Evolutionary conservation across 2,888 invertebrate genomes (phyloP), one percentile per base, ranked within the genome.

Genomic region (Dryococelus australis): DNA sequence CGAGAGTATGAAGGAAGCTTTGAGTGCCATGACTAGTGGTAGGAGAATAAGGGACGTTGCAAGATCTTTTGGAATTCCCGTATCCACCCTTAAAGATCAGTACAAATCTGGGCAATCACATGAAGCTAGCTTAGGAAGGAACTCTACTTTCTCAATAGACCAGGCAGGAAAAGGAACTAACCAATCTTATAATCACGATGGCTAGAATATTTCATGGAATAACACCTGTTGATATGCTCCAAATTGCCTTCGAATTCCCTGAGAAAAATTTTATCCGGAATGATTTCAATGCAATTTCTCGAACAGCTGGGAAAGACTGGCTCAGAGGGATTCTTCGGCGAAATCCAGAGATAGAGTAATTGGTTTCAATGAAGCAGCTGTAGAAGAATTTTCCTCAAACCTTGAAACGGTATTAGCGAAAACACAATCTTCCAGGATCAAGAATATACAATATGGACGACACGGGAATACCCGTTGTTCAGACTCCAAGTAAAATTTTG

Each of bases 401-500:
- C 88, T 91, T 53, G 88, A 88, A 88, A 87, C 88, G 27, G 65
- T 91, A 10, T 90, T 90, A 89, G 86, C 88, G 35, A 12, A 90
- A 89, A 86, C 86, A 90, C 81, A 80, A 89, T 26, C 90, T 90
- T 87, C 83, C 87, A 26, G 88, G 90, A 24, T 84, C 89, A 87
- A 87, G 89, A 26, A 90, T 92, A 24, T 93, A 90, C 89, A 93
- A 93, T 89, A 90, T 91, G 85, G 92, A 93, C 86, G 92, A 93
- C 90, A 93, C 92, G 2, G 92, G 92, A 0, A 91, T 93, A 84
- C 90, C 92, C n/a, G n/a, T n/a, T 0, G 92, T 93, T 0, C 92
- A 92, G 90, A 89, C 89, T 0, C 91, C 92, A 0, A 91, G 89
- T 78, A 92, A 91, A 91, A 90, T 93, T 13, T 87, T 92, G 51